Conservation (phyloP, 2,888 invertebrate species). For the Achlya flavicornis region DNA sequence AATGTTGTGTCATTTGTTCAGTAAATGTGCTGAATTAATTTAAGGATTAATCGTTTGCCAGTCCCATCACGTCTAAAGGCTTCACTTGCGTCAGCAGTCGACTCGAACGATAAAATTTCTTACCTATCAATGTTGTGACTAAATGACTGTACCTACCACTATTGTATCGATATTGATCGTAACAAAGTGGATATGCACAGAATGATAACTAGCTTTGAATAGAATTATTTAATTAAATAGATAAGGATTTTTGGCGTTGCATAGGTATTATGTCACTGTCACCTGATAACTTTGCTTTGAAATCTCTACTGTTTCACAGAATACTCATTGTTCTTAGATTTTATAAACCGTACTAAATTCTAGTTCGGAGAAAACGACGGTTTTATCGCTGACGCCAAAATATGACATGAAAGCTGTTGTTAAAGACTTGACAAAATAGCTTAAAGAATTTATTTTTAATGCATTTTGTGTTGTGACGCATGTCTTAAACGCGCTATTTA, state of each 20-base stretch:
- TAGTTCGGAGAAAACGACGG: background rate
- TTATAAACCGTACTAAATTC: background rate
- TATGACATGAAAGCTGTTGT: conserved; percentile 20
- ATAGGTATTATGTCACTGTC: background rate
- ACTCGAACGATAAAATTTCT: conserved; percentile 28
- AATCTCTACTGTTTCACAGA: background rate
- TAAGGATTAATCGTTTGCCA: conserved; percentile 21
- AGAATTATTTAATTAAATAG: conserved; percentile 13
- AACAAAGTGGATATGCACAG: conserved; percentile 10
- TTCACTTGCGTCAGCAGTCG: conserved; percentile 45
- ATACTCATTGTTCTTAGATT: background rate
- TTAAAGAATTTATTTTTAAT: conserved; percentile 44
- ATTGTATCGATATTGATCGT: conserved; percentile 12
- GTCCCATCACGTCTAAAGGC: conserved; percentile 44
- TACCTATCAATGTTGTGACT: conserved; percentile 22
- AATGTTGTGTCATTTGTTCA: conserved; percentile 20
- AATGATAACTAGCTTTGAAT: conserved; percentile 12
- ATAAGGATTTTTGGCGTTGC: background rate
- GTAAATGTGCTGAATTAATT: conserved; percentile 22
- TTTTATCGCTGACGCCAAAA: background rate
- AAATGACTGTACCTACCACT: conserved; percentile 7
- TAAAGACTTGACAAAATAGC: conserved; percentile 29
- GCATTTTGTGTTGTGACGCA: conserved; percentile 58
- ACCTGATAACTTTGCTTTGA: background rate
- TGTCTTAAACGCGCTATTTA: conserved; percentile 62